Base-by-base conservation (phyloP, 2,888 invertebrate genomes). In the Limnephilus lunatus region DNA sequence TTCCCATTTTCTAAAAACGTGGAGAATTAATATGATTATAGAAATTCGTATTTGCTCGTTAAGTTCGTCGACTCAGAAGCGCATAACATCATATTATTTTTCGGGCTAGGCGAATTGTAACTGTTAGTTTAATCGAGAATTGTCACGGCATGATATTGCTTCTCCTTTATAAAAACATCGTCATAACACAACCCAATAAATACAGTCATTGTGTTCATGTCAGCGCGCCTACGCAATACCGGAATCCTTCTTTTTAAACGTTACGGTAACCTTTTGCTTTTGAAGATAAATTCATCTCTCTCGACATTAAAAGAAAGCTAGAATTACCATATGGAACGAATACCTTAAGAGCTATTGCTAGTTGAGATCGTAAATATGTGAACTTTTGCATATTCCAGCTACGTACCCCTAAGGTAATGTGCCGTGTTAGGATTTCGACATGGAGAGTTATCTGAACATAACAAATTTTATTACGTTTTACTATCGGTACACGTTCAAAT, bases 121-220 rank as follows among this genome's bases (percentile, higher is more conserved):
- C 68, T 12, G 88, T 89, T 25, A 15, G 81, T 19, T 39, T 89
- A 89, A 89, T 89, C 88, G 88, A 44, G 31, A 80, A 89, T 81
- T 89, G 88, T 89, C 88, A 89, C 88, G 88, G 53, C 83, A 87
- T 87, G 25, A 32, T 39, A 86, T 30, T n/a, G 86, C 19, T 80
- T 89, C 81, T 32, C 35, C 3, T 25, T 68, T 68, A 89, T 89
- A 89, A 89, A 89, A 89, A 80, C 81, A 9, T 39, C 31, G 80
- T 35, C 19, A 80, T 89, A 89, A 86, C 48, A 86, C 53, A 86
- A 48, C 31, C n/a, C 19, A 39, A 87, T 80, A 81, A 44, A 89
- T 32, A 35, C n/a, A 25, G 88, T 32, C 30, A 68, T 88, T 32
- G 80, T 88, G 30, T 44, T 44, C 44, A 30, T 39, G 9, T 39